phyloP scores from a whole-genome alignment of 2,888 invertebrate genomes.

The Thecocarcelia acutangulata region DNA sequence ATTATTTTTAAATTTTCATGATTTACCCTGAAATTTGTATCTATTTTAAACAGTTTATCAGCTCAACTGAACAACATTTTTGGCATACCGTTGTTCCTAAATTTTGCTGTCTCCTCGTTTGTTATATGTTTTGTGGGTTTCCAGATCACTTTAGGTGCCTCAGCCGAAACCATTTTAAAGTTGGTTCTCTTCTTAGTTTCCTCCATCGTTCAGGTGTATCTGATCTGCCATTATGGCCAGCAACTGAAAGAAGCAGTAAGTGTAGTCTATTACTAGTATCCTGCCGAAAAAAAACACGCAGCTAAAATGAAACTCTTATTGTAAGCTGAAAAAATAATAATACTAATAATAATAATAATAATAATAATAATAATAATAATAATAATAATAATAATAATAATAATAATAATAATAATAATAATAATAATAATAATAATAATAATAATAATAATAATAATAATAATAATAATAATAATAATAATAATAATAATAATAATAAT shows the following conservation, averaged over 20 bases:
- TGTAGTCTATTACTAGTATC: background rate
- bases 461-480: no score
- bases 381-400: no score
- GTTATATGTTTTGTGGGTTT: slow-evolving; percentile 76
- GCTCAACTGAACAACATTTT: slow-evolving; percentile 71
- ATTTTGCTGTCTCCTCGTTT: slow-evolving; percentile 71
- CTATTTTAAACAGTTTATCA: slow-evolving; percentile 48
- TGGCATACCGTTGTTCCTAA: slow-evolving; percentile 71
- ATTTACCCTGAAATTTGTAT: no score
- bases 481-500: no score
- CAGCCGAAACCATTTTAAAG: slow-evolving; percentile 72
- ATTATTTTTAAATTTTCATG: no score
- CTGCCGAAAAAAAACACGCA: background rate
- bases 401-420: no score
- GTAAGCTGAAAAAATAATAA: no score
- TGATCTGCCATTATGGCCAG: slow-evolving; percentile 77
- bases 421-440: no score
- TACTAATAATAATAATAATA: no score
- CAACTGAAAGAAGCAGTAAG: slow-evolving; percentile 74
- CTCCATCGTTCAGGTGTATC: slow-evolving; percentile 74
- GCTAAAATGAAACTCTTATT: no score
- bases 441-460: no score
- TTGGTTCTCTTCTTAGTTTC: slow-evolving; percentile 74
- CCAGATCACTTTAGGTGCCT: slow-evolving; percentile 75
- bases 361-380: no score